Conservation (phyloP, 2,797 vertebrate genomes). For the Benthosema pterotum region DNA sequence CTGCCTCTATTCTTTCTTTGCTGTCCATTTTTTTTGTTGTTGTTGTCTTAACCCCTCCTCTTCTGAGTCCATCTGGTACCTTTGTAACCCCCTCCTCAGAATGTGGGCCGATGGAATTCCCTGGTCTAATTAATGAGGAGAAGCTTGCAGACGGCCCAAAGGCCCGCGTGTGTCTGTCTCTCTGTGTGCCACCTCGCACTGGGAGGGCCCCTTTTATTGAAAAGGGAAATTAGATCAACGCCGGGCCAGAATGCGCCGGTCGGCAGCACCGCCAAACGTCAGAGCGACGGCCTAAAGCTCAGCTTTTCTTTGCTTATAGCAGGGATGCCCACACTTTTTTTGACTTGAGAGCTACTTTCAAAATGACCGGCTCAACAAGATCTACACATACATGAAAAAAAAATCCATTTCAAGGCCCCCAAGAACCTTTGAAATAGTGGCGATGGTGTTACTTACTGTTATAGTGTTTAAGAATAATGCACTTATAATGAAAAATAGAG, state of each 20-base stretch:
- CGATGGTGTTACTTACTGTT: too few species aligned
- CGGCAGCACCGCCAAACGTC: constrained; percentile 48
- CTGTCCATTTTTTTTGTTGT: constrained; percentile 61
- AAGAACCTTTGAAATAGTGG: too few species aligned
- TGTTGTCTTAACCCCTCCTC: constrained; percentile 66
- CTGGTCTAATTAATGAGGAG: constrained; percentile 86
- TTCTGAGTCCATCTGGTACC: constrained; percentile 86
- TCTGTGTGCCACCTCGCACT: constrained; percentile 65
- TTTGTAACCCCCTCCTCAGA: constrained; percentile 68
- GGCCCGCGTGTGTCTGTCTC: constrained; percentile 77
- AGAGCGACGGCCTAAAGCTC: too few species aligned
- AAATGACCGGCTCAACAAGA: too few species aligned
- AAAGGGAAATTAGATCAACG: constrained; percentile 78
- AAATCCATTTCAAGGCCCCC: too few species aligned
- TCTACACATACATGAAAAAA: too few species aligned
- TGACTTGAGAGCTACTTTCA: too few species aligned
- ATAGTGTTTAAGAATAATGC: too few species aligned
- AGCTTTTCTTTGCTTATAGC: too few species aligned
- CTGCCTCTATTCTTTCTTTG: constrained; percentile 30
- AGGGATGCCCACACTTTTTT: too few species aligned
- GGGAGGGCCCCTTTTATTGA: constrained; percentile 73
- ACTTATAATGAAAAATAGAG: too few species aligned
- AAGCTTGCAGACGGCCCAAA: constrained; percentile 80
- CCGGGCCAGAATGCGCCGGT: constrained; percentile 70
- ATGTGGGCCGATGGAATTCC: constrained; percentile 81